Base-by-base conservation (phyloP, 1,140 invertebrate genomes). In the Megalonaias nervosa region DNA sequence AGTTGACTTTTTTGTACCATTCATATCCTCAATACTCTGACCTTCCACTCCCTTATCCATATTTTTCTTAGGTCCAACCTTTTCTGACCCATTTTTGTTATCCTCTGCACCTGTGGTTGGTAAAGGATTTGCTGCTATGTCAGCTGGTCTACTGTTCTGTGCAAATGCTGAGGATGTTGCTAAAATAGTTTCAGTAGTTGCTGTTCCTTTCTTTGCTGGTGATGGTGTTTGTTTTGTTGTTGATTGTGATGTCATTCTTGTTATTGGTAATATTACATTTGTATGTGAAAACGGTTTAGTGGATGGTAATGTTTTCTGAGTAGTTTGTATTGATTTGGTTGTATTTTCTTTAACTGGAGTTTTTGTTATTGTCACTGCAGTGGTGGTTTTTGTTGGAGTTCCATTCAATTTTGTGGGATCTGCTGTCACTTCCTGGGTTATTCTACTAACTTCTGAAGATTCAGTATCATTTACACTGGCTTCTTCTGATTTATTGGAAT, bases 281-380 rank as follows among this genome's bases (percentile, higher is more conserved):
- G 74, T 56, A 15, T 55, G 67, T 19, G 57, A 71, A 56, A 71
- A 55, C 6, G 67, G 13, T 38, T 56, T 15, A 56, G 31, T 55
- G 59, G 85, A 87, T n/a, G 79, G 74, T 48, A 74, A 67, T 14
- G 74, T 67, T 55, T 65, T 71, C 15, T 71, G 19, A 67, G 75
- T 76, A 12, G 68, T 71, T 15, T 74, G 68, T 23, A 23, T 74
- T 60, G 67, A 74, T 23, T 15, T 59, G 38, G 59, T 68, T 31
- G 61, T 58, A 26, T 59, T 66, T 31, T 60, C 74, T n/a, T 61
- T 76, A 55, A 60, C 75, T 71, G 70, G 75, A 64, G 61, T 23
- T 67, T 61, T 65, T 62, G 66, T 67, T 64, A 57, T 74, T 58
- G 81, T 77, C 58, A 67, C 76, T 14, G 75, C 31, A 19, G 1